Conservation (phyloP, 2,113 vertebrate genomes). For the Podiceps cristatus region DNA sequence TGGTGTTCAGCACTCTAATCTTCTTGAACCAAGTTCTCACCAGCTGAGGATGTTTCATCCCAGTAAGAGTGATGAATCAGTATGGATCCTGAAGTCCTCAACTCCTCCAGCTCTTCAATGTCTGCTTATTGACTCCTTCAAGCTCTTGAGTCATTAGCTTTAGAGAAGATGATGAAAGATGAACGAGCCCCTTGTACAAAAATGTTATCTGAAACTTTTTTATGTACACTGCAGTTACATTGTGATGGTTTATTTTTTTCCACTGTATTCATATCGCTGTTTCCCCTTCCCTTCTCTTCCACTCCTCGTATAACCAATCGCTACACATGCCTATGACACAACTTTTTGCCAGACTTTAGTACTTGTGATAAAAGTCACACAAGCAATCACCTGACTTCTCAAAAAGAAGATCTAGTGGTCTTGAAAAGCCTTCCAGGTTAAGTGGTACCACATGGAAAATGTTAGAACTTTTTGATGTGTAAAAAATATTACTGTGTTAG, state of each 20-base stretch:
- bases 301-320: accelerated
- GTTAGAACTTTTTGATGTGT: not conserved
- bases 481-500: not conserved
- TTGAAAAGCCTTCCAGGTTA: not conserved
- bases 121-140: not conserved
- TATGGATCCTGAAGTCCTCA: not conserved
- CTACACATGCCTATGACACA: not conserved
- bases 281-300: not conserved
- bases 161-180: not conserved
- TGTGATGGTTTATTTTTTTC: not conserved
- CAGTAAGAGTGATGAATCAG: not conserved
- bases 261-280: not conserved
- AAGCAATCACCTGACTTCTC: not conserved
- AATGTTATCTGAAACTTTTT: not conserved
- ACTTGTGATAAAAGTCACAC: not conserved
- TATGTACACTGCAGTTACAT: not conserved
- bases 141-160: not conserved
- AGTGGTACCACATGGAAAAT: not conserved
- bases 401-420: not conserved
- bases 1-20: not conserved
- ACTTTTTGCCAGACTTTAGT: not conserved
- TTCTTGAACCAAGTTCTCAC: not conserved
- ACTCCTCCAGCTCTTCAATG: not conserved
- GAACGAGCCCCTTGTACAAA: not conserved
- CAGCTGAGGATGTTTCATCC: not conserved